Evolutionary conservation across 2,888 invertebrate species (phyloP).

Genomic region (Acanthococcus lagerstroemiae): DNA sequence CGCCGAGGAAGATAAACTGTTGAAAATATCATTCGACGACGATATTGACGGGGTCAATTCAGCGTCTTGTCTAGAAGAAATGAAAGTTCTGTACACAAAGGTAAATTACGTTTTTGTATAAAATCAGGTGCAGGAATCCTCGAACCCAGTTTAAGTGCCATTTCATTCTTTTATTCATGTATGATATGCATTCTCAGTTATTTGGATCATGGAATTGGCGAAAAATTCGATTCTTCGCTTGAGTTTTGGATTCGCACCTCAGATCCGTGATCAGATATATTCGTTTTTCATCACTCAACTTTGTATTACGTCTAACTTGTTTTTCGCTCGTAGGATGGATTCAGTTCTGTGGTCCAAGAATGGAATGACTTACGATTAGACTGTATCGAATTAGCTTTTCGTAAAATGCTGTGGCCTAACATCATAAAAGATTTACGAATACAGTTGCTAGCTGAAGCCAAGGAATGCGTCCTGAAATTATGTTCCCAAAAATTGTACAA

Average conservation of each 20-base stretch:
- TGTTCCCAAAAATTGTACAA: constrained; percentile 80
- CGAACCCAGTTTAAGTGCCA: too few relatives aligned
- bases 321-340: constrained; percentile 61
- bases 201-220: too few relatives aligned
- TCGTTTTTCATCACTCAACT: not conserved
- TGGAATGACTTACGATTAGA: constrained; percentile 88
- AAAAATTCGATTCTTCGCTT: too few relatives aligned
- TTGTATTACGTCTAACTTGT: constrained; percentile 14
- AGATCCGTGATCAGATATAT: constrained; percentile 33
- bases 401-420: constrained; percentile 79
- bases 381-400: constrained; percentile 79
- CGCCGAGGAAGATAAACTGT: constrained; percentile 70
- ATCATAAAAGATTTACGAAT: constrained; percentile 74
- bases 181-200: too few relatives aligned
- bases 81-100: constrained; percentile 72
- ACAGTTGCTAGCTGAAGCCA: constrained; percentile 72
- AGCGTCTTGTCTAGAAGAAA: constrained; percentile 70
- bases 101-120: too few relatives aligned
- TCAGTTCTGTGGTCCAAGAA: constrained; percentile 83
- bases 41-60: constrained; percentile 68
- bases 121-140: too few relatives aligned
- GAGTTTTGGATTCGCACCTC: too few relatives aligned
- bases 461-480: constrained; percentile 69
- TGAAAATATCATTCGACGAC: constrained; percentile 63
- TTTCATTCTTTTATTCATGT: too few relatives aligned